Evolutionary conservation across 2,113 vertebrate species (phyloP).

Genomic region (Narcine bancroftii): DNA sequence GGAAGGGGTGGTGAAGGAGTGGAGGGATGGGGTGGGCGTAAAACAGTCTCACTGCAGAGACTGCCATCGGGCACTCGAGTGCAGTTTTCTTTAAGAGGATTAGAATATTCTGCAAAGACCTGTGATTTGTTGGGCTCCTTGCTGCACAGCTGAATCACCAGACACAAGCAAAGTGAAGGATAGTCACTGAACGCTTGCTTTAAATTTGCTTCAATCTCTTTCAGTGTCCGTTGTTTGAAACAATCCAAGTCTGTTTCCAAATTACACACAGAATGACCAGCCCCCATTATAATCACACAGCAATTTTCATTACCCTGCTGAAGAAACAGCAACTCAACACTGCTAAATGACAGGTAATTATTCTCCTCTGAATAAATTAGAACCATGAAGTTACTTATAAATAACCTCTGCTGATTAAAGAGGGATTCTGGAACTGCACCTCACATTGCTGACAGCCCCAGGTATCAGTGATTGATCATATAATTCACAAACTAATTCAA

Average conservation of each 20-base stretch:
- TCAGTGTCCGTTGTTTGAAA: background rate
- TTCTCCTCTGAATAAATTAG: background rate
- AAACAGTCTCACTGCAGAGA: background rate
- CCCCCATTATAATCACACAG: background rate
- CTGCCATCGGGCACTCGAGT: background rate
- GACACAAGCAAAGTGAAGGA: background rate
- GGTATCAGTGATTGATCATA: background rate
- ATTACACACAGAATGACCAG: background rate
- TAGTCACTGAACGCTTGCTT: background rate
- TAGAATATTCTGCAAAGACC: conserved; percentile 36
- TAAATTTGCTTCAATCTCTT: background rate
- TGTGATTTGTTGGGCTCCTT: background rate
- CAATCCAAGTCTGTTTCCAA: background rate
- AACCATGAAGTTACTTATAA: background rate
- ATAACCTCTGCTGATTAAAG: background rate
- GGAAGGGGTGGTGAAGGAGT: background rate
- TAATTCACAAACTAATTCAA: background rate
- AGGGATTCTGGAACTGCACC: background rate
- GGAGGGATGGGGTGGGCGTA: background rate
- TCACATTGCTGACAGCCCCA: background rate
- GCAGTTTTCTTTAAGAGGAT: background rate
- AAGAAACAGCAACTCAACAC: background rate
- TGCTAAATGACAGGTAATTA: background rate
- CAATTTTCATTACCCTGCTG: background rate
- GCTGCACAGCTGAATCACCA: background rate